Evolutionary conservation across 2,888 invertebrate genomes (phyloP).

Genomic region (Epinotia brunnichana): DNA sequence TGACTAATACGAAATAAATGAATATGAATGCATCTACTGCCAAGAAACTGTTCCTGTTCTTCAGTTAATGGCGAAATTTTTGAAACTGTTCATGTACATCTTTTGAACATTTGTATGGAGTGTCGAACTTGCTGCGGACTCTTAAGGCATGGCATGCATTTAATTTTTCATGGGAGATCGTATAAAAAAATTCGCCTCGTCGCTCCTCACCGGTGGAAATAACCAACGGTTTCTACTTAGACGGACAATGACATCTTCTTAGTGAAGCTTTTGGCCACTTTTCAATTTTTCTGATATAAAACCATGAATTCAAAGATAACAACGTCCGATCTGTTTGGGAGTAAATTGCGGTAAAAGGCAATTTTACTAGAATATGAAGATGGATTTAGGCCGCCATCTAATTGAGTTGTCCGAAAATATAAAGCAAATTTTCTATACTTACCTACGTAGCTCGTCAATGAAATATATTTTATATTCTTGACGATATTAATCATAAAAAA

Average conservation of each 20-base stretch:
- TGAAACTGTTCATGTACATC: too few relatives aligned
- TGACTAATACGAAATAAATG: too few relatives aligned
- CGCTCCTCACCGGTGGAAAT: neutral
- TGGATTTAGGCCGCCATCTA: neutral
- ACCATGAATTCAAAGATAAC: neutral
- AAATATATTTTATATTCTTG: too few relatives aligned
- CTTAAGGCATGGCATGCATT: too few relatives aligned
- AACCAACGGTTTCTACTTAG: neutral
- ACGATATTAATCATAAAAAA: too few relatives aligned
- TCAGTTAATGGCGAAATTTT: too few relatives aligned
- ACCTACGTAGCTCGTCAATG: too few relatives aligned
- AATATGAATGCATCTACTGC: too few relatives aligned
- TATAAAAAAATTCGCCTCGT: neutral
- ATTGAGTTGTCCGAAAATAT: neutral
- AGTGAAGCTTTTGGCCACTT: neutral
- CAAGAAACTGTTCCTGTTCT: too few relatives aligned
- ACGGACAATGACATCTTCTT: neutral
- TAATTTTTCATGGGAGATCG: too few relatives aligned
- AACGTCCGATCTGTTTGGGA: neutral
- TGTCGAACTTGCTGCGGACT: too few relatives aligned
- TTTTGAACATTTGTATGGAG: too few relatives aligned
- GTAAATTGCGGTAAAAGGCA: slow-evolving; percentile 20
- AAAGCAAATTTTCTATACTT: neutral
- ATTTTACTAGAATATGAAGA: slow-evolving; percentile 10
- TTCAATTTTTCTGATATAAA: neutral